Base-by-base conservation (phyloP, 2,888 invertebrate species). In the Autographa gamma region DNA sequence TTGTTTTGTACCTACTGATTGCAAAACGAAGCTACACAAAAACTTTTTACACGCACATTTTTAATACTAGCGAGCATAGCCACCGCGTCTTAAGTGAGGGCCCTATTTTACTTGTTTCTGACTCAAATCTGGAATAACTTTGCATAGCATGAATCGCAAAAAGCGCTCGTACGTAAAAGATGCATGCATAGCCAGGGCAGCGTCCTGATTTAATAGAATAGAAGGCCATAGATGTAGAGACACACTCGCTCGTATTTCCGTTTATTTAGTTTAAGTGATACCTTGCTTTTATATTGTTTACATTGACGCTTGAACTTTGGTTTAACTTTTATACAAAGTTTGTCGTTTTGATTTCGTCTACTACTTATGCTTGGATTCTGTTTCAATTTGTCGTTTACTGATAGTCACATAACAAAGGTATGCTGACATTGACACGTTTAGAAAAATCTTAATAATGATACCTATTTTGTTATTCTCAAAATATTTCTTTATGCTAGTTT, bases 191-290 rank as follows among this genome's bases (percentile, higher is more conserved):
- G 88, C 64, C 69, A 38, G 68, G 68, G 69, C 76, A 77, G 74
- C 85, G 91, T 88, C 87, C 91, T 90, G 94, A 93, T 93, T 93
- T 93, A 93, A 93, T 94, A 93, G 90, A 93, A 92, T 90, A 91
- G 88, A 88, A 79, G 87, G 85, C 88, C 90, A 89, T 88, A 89
- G 90, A 89, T 82, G 79, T 73, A 84, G 68, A 83, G 85, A 85
- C 86, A 88, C 86, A 86, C 80, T 84, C 83, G 76, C 66, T 69
- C 74, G 76, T 81, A 77, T 82, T 79, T 82, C 81, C 85, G 74
- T 83, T 84, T 82, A 85, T 84, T 87, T 85, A 80, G 75, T 84
- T 76, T 62, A 66, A 74, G 75, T 85, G 89, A 85, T 80, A 79
- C 82, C 79, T 85, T 80, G 77, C 74, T 71, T 73, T 76, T 79